These are phyloP conservation scores for Xerus inauris DNA, from an alignment of 2,113 vertebrate genomes.

Conservation along the genomic window DNA sequence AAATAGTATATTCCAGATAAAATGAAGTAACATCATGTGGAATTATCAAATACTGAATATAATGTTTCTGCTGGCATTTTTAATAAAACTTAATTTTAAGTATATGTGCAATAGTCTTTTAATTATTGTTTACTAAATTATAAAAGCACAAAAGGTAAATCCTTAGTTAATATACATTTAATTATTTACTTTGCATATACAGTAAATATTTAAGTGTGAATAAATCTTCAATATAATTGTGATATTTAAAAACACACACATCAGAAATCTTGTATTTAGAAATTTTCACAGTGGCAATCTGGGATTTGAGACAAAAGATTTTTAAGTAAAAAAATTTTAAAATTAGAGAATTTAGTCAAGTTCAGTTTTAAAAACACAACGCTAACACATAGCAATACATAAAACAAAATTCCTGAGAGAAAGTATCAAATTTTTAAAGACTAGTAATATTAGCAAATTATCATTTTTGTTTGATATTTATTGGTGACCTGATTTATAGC, in stretches of 20 bases:
- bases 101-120: neutral
- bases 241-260: constrained; percentile 33
- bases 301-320: constrained; percentile 56
- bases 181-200: constrained; percentile 60
- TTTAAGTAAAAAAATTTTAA: constrained; percentile 56
- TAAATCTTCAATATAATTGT: constrained; percentile 30
- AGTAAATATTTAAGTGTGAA: constrained; percentile 47
- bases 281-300: constrained; percentile 45
- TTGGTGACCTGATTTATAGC: constrained; percentile 27
- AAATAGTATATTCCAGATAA: constrained; percentile 48
- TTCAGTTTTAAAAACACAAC: constrained; percentile 53
- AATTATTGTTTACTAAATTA: constrained; percentile 61
- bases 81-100: constrained; percentile 52
- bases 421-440: constrained; percentile 49
- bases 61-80: constrained; percentile 55
- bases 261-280: constrained; percentile 54
- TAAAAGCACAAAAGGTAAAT: constrained; percentile 52
- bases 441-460: constrained; percentile 29
- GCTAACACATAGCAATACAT: neutral
- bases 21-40: constrained; percentile 39
- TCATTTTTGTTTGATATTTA: constrained; percentile 50
- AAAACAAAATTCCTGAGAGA: constrained; percentile 34
- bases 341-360: constrained; percentile 55
- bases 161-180: constrained; percentile 49
- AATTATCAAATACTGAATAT: constrained; percentile 52